Percentiles rank a stretch among this genome's conserved stretches.
Conservation (phyloP, 2,113 vertebrate genomes). For the Lophochroa leadbeateri region DNA sequence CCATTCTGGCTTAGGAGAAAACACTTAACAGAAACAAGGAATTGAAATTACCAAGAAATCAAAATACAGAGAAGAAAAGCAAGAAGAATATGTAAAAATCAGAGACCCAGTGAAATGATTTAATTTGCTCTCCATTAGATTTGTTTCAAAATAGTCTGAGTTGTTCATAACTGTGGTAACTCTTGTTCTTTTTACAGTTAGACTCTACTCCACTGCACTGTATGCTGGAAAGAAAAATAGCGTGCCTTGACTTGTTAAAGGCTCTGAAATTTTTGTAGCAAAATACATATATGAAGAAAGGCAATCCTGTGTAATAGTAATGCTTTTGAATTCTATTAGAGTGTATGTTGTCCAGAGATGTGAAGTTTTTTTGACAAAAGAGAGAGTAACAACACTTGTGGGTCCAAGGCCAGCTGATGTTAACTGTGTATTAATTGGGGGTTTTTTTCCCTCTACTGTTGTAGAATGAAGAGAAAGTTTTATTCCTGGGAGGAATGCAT, state of each 20-base stretch:
- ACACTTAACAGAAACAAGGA: background rate
- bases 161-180: background rate
- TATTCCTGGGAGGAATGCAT: slow-evolving; percentile 99
- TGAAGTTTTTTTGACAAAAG: background rate
- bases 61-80: background rate
- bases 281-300: background rate
- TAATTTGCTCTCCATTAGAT: background rate
- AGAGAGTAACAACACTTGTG: background rate
- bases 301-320: background rate
- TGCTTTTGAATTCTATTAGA: background rate
- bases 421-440: background rate
- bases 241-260: background rate
- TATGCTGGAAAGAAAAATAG: background rate
- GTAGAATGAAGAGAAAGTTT: slow-evolving; percentile 97
- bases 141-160: background rate
- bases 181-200: background rate
- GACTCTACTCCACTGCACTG: background rate
- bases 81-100: background rate
- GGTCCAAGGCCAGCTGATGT: background rate
- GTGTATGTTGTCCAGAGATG: background rate
- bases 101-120: background rate
- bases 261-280: background rate
- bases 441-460: slow-evolving; percentile 1
- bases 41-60: background rate
- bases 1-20: background rate